phyloP scores from a whole-genome alignment of 1,140 invertebrate genomes.

The Drosophila rufa region DNA sequence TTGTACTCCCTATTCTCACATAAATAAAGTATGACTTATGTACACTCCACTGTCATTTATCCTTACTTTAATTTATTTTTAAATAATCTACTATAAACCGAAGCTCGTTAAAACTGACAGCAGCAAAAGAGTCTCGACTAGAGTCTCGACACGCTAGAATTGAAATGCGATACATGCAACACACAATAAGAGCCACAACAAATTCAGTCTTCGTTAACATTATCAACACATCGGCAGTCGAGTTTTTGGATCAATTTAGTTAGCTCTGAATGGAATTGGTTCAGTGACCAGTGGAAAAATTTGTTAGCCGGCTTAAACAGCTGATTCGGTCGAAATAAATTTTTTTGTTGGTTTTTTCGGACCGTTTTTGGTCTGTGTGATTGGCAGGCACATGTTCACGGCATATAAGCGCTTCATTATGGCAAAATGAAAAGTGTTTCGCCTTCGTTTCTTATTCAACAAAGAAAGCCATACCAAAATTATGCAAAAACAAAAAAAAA shows the following conservation, averaged over 20 bases:
- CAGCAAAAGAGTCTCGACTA: constrained; percentile 17
- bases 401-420: constrained; percentile 74
- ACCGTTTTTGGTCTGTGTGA: constrained; percentile 41
- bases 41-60: background rate
- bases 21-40: background rate
- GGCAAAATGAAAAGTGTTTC: constrained; percentile 70
- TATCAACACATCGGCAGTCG: constrained; percentile 44
- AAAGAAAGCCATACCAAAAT: constrained; percentile 54
- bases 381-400: constrained; percentile 52
- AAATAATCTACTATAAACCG: constrained; percentile 7
- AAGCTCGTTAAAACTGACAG: constrained; percentile 46
- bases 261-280: constrained; percentile 51
- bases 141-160: constrained; percentile 57
- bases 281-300: constrained; percentile 64
- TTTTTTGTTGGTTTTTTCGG: constrained; percentile 14
- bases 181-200: constrained; percentile 10
- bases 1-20: no score
- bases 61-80: constrained; percentile 4
- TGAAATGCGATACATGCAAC: constrained; percentile 50
- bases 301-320: constrained; percentile 55
- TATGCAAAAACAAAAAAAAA: constrained; percentile 77
- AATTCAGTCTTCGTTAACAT: constrained; percentile 53
- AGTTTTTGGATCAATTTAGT: constrained; percentile 27
- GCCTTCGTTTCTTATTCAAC: constrained; percentile 50
- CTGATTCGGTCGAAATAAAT: constrained; percentile 41